A percentile compares a stretch with the other conserved stretches of the same genome.
These are phyloP conservation scores for Eulimnadia texana DNA, from an alignment of 1,140 invertebrate species.

Conservation along the genomic window DNA sequence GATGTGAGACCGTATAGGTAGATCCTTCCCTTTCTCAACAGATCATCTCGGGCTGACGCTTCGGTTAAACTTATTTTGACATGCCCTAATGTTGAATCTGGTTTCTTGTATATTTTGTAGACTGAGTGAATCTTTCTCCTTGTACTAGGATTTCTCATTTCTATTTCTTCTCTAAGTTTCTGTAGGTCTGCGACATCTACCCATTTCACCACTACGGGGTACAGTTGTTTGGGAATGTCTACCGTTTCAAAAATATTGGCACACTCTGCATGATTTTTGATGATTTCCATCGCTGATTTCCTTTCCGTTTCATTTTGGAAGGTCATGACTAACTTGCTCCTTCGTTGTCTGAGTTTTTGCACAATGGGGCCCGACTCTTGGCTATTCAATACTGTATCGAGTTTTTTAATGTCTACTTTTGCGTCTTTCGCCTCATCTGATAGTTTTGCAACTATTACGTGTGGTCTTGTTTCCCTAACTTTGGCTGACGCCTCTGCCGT, in stretches of 20 bases:
- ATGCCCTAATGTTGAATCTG: background rate
- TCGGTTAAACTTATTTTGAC: background rate
- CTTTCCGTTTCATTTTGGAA: background rate
- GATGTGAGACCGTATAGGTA: background rate
- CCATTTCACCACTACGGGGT: background rate
- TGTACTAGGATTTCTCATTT: background rate
- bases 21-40: background rate
- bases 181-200: background rate
- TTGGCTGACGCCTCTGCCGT: no score
- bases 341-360: background rate
- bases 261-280: background rate
- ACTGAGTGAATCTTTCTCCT: background rate
- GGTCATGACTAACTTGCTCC: background rate
- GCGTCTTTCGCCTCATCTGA: background rate
- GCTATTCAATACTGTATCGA: background rate
- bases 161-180: background rate
- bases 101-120: background rate
- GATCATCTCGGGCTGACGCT: background rate
- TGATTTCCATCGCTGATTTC: background rate
- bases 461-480: no score
- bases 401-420: background rate
- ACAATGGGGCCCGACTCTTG: background rate
- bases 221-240: background rate
- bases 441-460: background rate
- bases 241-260: background rate